These are phyloP conservation scores for Volucella inanis DNA, from an alignment of 2,888 invertebrate genomes.

Conservation along the genomic window DNA sequence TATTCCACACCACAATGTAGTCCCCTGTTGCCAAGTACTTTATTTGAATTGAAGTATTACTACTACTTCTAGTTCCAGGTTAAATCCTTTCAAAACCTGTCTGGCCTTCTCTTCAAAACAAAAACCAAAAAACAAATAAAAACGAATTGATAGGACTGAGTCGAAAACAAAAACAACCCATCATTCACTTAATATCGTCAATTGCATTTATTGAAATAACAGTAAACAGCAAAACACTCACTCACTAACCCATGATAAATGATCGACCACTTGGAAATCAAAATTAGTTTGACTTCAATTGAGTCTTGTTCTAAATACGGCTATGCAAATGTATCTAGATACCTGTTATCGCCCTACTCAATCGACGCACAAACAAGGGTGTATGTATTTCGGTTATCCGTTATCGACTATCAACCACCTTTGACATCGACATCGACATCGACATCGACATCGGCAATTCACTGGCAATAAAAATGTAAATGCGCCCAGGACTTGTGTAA, in stretches of 20 bases:
- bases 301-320: constrained; percentile 5
- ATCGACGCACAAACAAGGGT: constrained; percentile 1
- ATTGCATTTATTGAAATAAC: constrained; percentile 27
- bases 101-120: no score
- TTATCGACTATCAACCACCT: constrained; percentile 7
- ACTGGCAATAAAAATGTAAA: constrained; percentile 66
- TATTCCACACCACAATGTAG: no score
- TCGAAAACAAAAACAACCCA: constrained; percentile 29
- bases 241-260: constrained; percentile 33
- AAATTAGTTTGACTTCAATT: constrained; percentile 40
- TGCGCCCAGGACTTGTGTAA: constrained; percentile 65
- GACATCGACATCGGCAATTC: constrained; percentile 39
- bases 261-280: constrained; percentile 20
- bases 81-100: no score
- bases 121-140: no score
- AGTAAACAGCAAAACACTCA: not conserved
- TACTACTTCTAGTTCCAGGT: no score
- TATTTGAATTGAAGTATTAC: no score
- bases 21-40: no score
- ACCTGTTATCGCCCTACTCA: constrained; percentile 45
- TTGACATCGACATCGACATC: constrained; percentile 21
- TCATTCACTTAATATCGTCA: constrained; percentile 38
- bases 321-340: constrained; percentile 50
- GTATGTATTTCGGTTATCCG: not conserved
- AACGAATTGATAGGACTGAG: no score